A percentile compares a stretch with the other conserved stretches of the same genome.
Conservation (phyloP, 2,888 invertebrate genomes). For the Heliconius ismenius region DNA sequence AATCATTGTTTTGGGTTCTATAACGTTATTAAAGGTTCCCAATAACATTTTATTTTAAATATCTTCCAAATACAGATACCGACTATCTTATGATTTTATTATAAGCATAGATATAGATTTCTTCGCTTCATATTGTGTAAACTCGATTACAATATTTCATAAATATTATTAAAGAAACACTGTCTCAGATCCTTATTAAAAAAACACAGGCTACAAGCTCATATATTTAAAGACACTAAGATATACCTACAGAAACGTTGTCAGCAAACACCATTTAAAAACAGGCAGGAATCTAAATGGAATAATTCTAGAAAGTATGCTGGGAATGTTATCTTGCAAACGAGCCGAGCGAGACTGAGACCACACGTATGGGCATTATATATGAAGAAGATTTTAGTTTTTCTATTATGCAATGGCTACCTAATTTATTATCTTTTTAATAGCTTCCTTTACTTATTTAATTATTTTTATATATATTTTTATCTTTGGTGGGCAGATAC, state of each 20-base stretch:
- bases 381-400: not conserved
- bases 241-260: slow-evolving; percentile 13
- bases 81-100: too few relatives aligned
- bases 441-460: not conserved
- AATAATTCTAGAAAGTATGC: slow-evolving; percentile 16
- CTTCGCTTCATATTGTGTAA: too few relatives aligned
- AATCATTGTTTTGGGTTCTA: too few relatives aligned
- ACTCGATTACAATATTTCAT: not conserved
- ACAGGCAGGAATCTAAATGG: slow-evolving; percentile 16
- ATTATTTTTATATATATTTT: too few relatives aligned
- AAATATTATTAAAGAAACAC: not conserved
- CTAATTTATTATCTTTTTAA: too few relatives aligned
- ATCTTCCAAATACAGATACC: too few relatives aligned
- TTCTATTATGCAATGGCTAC: not conserved
- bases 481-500: too few relatives aligned
- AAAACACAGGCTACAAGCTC: not conserved
- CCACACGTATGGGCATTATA: not conserved
- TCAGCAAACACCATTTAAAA: slow-evolving; percentile 9
- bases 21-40: too few relatives aligned
- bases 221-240: slow-evolving; percentile 7
- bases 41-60: too few relatives aligned
- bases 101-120: too few relatives aligned
- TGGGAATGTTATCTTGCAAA: slow-evolving; percentile 22
- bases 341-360: not conserved
- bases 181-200: not conserved